A percentile compares a stretch with the other conserved stretches of the same genome.
These are phyloP conservation scores for Gobiocypris rarus DNA, from an alignment of 2,113 vertebrate genomes.

Conservation along the genomic window DNA sequence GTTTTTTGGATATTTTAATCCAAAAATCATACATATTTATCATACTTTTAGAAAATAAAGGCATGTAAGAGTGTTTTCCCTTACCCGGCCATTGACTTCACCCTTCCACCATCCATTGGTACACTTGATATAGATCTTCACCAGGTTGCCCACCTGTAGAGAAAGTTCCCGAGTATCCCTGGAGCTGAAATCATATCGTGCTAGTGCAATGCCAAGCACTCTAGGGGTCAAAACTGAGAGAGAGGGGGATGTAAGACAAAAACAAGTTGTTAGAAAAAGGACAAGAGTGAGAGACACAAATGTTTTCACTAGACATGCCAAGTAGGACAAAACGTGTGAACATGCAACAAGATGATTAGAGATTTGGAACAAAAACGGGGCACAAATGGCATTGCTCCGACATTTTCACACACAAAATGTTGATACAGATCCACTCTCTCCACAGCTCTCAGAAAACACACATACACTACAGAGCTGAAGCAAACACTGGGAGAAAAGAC, in stretches of 20 bases:
- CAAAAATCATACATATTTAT: too few species aligned
- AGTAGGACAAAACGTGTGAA: constrained; percentile 2
- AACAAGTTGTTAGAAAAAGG: neutral
- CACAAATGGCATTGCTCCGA: neutral
- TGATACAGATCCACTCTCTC: neutral
- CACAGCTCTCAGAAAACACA: neutral
- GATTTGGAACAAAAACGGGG: neutral
- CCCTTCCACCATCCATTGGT: constrained; percentile 95
- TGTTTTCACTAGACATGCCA: neutral
- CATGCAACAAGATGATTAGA: neutral
- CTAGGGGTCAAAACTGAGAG: constrained; percentile 84
- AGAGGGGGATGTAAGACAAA: neutral
- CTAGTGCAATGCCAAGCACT: constrained; percentile 87
- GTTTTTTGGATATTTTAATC: too few species aligned
- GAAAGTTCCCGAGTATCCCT: constrained; percentile 90
- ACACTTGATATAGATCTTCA: constrained; percentile 91
- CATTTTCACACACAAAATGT: neutral
- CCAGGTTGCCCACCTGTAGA: constrained; percentile 86
- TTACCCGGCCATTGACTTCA: constrained; percentile 82
- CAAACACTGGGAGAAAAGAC: neutral
- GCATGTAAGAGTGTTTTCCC: neutral
- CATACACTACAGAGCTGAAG: neutral
- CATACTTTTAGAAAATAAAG: neutral
- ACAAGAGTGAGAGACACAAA: neutral
- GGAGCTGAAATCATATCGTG: constrained; percentile 91